Evolutionary conservation across 2,797 vertebrate genomes (phyloP), one percentile per base, ranked within the genome.

Genomic region (Apogon hyalosoma): DNA sequence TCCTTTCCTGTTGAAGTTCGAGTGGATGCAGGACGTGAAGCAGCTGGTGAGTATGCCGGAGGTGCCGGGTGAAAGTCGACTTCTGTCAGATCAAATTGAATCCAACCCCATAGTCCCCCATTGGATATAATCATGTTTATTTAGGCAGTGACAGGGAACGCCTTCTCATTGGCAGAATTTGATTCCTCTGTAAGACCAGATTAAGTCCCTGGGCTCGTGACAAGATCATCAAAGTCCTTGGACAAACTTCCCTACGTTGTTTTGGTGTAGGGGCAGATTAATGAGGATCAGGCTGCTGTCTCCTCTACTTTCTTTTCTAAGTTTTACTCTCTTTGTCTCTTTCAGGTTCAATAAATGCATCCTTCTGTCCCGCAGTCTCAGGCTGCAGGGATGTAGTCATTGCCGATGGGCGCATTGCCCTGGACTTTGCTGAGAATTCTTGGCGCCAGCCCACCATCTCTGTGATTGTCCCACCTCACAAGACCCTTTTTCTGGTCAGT

Each of bases 331-430:
- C 8, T 10, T 60, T 12, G 45, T 67, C 43, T 67, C 21, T 56
- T 68, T 9, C 81, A 98, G 97, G 96, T 61, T 83, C 87, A 40
- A 88, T 97, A 75, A 95, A 54, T 18, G 96, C 95, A 49, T 93
- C 94, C 0, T 98, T 96, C 89, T 98, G 97, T 78, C 97, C 97
- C 8, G 93, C 92, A 10, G 74, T 87, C 31, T 95, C 94, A 40
- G 97, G 97, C 76, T 98, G 97, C 89, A 92, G 89, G 75, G 91
- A 93, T 57, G 93, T 94, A 43, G 92, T 97, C 67, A 79, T 94
- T 3, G 82, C 92, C 2, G 89, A 92, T 38, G 92, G 88, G n/a
- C 93, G 87, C 55, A 93, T 95, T 57, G 93, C 94, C 50, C 90
- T 98, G 11, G 93, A 96, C 38, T 82, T 94, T 40, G 75, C 79